Evolutionary conservation across 2,797 vertebrate species (phyloP), one percentile per base, ranked within the genome.

Genomic region (Gephyroberyx darwinii): DNA sequence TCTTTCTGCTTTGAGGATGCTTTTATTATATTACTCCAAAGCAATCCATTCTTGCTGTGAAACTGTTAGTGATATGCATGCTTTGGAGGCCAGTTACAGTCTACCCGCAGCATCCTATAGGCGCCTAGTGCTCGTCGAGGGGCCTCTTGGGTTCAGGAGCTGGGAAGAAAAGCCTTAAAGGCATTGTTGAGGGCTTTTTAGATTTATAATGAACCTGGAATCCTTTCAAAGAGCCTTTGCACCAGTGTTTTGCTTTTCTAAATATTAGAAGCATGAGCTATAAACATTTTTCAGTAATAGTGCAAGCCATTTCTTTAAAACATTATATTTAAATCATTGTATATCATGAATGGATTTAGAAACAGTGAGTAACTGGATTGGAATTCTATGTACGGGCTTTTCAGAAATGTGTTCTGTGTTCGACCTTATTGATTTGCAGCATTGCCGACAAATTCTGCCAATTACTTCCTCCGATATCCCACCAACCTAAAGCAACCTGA

Each of bases 111-210:
- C 35, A 6, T 79, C 53, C 57, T 53, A 19, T 59, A 43, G 9
- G 22, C 19, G 33, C 20, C 20, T 17, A 2, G 43, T 26, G 53
- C 64, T 69, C 67, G 65, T 77, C 51, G 67, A 68, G 63, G 35
- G 55, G 41, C 51, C 54, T 70, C 53, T 67, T 50, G 66, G 57
- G 66, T 75, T 55, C 61, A 61, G 39, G 17, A 63, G 43, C 72
- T 58, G 26, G 45, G 69, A 54, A 77, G 39, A 48, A 69, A 76
- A 62, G 50, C 53, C 75, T 69, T 78, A n/a, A 69, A 66, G 65
- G 65, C 73, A 55, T 72, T 83, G 54, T 71, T 80, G 66, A 54
- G 63, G 70, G 35, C 65, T 76, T 71, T 31, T 48, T 65, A 35
- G 59, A 61, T 61, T 75, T 51, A 70, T 61, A 61, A 83, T 69